A percentile compares a stretch with the other conserved stretches of the same genome.
phyloP scores from a whole-genome alignment of 2,797 vertebrate species.

The Amazonetta brasiliensis region DNA sequence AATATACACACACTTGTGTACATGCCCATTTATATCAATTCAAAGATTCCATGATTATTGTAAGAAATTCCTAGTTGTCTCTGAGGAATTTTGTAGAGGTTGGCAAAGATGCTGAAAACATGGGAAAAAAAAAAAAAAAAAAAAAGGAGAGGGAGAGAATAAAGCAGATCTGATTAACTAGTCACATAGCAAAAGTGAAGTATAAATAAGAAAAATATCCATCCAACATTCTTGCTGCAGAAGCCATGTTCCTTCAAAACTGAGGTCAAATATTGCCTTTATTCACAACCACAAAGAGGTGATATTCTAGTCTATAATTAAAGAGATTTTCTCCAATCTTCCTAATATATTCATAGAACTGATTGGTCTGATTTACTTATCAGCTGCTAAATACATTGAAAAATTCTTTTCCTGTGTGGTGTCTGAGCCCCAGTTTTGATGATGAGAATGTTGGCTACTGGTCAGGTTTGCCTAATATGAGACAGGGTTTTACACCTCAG shows the following conservation, averaged over 20 bases:
- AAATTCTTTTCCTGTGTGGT: neutral
- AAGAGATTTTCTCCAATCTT: neutral
- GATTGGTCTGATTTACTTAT: neutral
- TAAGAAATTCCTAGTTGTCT: neutral
- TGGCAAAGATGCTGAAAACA: neutral
- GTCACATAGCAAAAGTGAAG: neutral
- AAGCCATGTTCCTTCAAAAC: neutral
- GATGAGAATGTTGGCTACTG: neutral
- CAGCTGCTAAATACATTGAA: neutral
- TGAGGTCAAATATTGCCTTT: neutral
- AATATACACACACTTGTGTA: neutral
- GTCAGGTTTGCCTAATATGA: neutral
- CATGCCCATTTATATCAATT: neutral
- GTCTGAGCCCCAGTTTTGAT: neutral
- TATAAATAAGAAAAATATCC: neutral
- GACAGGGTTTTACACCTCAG: neutral
- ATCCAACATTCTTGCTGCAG: neutral
- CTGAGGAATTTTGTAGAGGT: neutral
- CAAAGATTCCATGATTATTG: neutral
- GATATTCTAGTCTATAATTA: neutral
- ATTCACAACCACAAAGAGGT: neutral
- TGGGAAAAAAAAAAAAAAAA: neutral
- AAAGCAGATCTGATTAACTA: neutral
- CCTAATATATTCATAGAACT: neutral
- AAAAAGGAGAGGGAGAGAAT: neutral